Percentiles rank a stretch among this genome's conserved stretches.
Conservation (phyloP, 2,888 invertebrate genomes). For the Timema podura region DNA sequence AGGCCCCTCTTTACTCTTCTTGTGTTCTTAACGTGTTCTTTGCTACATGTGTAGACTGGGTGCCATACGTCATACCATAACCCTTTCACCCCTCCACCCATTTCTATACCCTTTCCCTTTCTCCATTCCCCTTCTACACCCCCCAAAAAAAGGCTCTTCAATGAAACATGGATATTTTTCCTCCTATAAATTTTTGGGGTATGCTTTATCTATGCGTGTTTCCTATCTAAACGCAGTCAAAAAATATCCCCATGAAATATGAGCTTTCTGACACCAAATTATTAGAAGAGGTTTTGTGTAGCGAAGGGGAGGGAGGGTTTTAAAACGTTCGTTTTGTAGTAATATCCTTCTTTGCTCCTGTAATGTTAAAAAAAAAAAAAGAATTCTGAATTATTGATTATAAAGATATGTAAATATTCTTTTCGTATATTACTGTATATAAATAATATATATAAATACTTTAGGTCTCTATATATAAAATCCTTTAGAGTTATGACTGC, state of each 20-base stretch:
- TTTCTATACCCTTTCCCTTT: no score
- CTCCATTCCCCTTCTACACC: not conserved
- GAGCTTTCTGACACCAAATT: constrained; percentile 6
- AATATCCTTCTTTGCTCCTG: no score
- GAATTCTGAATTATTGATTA: no score
- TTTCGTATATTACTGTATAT: no score
- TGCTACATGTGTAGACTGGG: constrained; percentile 3
- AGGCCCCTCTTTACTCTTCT: constrained; percentile 1
- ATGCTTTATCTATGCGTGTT: constrained; percentile 8
- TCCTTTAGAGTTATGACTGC: no score
- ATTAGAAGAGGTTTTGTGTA: not conserved
- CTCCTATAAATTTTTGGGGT: constrained; percentile 6
- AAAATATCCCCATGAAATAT: constrained; percentile 3
- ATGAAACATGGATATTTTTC: not conserved
- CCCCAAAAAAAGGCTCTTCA: not conserved
- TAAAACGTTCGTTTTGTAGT: no score
- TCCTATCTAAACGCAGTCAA: constrained; percentile 1
- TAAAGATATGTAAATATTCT: no score
- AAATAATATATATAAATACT: no score
- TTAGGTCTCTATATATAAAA: no score
- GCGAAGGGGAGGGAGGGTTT: no score
- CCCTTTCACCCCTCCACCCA: not conserved
- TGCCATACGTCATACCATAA: constrained; percentile 12
- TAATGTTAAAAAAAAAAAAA: no score
- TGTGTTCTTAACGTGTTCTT: not conserved